Evolutionary conservation across 2,888 invertebrate genomes (phyloP).

Genomic region (Catocala sponsa): DNA sequence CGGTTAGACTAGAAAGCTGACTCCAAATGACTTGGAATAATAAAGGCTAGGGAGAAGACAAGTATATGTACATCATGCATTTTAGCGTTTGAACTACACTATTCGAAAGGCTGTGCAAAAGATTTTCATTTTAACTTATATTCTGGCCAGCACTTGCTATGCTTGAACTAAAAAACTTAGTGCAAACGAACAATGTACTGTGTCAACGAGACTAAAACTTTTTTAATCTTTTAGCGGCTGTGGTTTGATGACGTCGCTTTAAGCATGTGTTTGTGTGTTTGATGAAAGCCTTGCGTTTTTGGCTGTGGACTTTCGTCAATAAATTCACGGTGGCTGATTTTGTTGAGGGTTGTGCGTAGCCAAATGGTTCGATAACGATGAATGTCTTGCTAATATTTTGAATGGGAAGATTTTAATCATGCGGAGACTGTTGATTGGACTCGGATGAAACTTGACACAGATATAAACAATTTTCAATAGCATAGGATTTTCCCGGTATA

Average conservation of each 20-base stretch:
- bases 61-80: too few relatives aligned
- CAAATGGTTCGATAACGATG: background rate
- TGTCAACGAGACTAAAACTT: constrained; percentile 10
- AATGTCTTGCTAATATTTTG: background rate
- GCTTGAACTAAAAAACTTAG: background rate
- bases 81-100: too few relatives aligned
- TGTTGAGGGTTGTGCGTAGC: background rate
- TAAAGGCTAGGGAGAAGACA: too few relatives aligned
- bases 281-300: background rate
- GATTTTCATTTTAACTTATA: too few relatives aligned
- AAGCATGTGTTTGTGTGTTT: constrained; percentile 1
- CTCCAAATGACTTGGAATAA: too few relatives aligned
- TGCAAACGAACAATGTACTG: background rate
- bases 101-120: too few relatives aligned
- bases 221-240: constrained; percentile 23
- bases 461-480: too few relatives aligned
- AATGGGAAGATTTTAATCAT: too few relatives aligned
- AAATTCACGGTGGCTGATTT: background rate
- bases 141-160: background rate
- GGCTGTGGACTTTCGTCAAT: background rate
- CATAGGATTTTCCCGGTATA: too few relatives aligned
- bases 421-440: too few relatives aligned
- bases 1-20: too few relatives aligned
- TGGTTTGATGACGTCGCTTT: constrained; percentile 1
- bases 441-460: too few relatives aligned